These are phyloP conservation scores for Sycophila texana DNA, from an alignment of 2,888 invertebrate genomes.

Conservation along the genomic window DNA sequence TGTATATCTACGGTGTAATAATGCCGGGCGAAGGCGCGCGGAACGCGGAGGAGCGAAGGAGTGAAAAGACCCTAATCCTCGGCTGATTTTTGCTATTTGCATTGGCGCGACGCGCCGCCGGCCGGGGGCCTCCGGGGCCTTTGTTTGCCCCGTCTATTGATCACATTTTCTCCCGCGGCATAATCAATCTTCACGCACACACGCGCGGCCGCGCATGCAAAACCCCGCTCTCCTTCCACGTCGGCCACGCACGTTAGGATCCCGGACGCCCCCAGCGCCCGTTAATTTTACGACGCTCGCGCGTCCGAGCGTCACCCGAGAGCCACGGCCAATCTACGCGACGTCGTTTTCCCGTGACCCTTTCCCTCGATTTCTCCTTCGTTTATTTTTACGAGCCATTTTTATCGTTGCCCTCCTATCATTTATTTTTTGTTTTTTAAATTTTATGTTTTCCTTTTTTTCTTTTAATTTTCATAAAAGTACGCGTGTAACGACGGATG, in stretches of 20 bases:
- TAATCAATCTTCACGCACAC: conserved; percentile 75
- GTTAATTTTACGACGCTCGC: conserved; percentile 71
- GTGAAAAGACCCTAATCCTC: conserved; percentile 62
- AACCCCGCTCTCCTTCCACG: conserved; percentile 21
- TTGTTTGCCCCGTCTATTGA: conserved; percentile 75
- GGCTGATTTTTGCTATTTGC: conserved; percentile 73
- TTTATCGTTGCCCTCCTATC: background rate
- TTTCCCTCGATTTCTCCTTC: background rate
- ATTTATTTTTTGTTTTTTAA: too few relatives aligned
- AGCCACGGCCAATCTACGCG: background rate
- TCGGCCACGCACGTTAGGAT: conserved; percentile 50
- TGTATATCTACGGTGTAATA: conserved; percentile 7
- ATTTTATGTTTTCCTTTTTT: too few relatives aligned
- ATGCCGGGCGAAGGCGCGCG: conserved; percentile 30
- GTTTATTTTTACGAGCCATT: conserved; percentile 16
- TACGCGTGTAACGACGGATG: too few relatives aligned
- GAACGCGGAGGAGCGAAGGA: conserved; percentile 21
- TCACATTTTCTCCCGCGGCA: conserved; percentile 74
- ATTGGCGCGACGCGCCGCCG: conserved; percentile 67
- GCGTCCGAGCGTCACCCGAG: conserved; percentile 5
- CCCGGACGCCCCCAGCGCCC: conserved; percentile 57
- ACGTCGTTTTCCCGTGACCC: conserved; percentile 9
- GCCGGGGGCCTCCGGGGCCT: conserved; percentile 55
- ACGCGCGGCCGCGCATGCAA: conserved; percentile 54
- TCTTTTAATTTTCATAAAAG: too few relatives aligned